Evolutionary conservation across 2,888 invertebrate species (phyloP).

Genomic region (Steinernema hermaphroditum): DNA sequence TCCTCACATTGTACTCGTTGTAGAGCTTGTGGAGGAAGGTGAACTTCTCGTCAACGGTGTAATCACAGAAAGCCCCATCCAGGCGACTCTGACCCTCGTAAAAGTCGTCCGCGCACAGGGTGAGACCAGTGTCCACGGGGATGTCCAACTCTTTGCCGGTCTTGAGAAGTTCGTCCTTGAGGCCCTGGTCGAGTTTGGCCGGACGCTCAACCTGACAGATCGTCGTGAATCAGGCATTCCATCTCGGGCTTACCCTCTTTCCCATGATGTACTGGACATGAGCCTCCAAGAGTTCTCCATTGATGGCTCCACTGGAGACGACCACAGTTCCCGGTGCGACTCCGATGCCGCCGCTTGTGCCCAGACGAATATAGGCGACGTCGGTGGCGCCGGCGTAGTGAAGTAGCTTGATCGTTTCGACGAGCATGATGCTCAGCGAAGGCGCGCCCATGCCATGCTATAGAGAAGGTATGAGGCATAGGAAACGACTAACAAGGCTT

Average conservation of each 20-base stretch:
- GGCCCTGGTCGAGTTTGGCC: constrained; percentile 80
- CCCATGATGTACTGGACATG: constrained; percentile 74
- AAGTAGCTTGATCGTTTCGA: constrained; percentile 94
- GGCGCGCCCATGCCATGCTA: constrained; percentile 99
- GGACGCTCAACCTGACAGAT: constrained; percentile 68
- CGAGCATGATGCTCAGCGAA: constrained; percentile 89
- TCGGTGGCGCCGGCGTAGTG: constrained; percentile 84
- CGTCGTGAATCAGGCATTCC: background rate
- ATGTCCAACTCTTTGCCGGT: constrained; percentile 69
- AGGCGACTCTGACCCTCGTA: constrained; percentile 95
- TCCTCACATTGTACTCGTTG: constrained; percentile 77
- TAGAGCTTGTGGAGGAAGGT: constrained; percentile 78
- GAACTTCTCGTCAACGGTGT: constrained; percentile 85
- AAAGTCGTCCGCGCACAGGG: constrained; percentile 95
- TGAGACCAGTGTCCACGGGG: constrained; percentile 83
- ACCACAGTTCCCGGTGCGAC: constrained; percentile 79
- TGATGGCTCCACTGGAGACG: constrained; percentile 87
- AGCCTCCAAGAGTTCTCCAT: constrained; percentile 79
- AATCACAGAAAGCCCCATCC: constrained; percentile 95
- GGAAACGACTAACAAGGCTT: constrained; percentile 41
- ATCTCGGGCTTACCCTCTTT: constrained; percentile 78
- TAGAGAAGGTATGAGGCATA: constrained; percentile 56
- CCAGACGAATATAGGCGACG: constrained; percentile 85
- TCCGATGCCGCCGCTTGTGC: constrained; percentile 78
- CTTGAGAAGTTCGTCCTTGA: constrained; percentile 79